Evolutionary conservation across 2,797 vertebrate genomes (phyloP).

Genomic region (Smutsia temminckii): DNA sequence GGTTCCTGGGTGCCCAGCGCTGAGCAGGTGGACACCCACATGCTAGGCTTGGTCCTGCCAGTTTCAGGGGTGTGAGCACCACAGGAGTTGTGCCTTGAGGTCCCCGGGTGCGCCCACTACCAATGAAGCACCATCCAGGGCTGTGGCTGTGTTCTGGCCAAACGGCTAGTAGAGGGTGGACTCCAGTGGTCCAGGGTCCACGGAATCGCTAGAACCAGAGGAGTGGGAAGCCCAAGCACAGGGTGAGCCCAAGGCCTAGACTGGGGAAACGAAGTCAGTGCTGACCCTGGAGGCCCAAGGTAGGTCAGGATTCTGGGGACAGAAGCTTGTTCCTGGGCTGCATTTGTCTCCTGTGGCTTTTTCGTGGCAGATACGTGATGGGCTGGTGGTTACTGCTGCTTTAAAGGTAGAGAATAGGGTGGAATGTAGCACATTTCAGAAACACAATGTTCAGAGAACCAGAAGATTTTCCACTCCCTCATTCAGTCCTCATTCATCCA

Average conservation of each 20-base stretch:
- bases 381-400: not conserved
- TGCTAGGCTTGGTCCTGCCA: fast-evolving
- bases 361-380: not conserved
- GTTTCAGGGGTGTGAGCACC: too few species aligned
- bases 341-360: not conserved
- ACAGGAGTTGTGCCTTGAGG: not conserved
- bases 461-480: not conserved
- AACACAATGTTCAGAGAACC: not conserved
- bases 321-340: too few species aligned
- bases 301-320: not conserved
- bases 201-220: not conserved
- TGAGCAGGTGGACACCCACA: fast-evolving
- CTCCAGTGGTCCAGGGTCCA: not conserved
- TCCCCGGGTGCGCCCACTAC: fast-evolving
- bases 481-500: not conserved
- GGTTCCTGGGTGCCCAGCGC: not conserved
- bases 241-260: not conserved
- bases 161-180: not conserved
- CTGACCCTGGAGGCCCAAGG: not conserved
- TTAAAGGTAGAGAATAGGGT: not conserved
- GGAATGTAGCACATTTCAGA: not conserved
- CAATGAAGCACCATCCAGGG: fast-evolving
- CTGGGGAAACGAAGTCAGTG: not conserved
- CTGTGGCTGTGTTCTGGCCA: not conserved
- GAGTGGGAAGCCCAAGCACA: not conserved